Conservation (phyloP, 2,888 invertebrate species). For the Pachydiplax longipennis region DNA sequence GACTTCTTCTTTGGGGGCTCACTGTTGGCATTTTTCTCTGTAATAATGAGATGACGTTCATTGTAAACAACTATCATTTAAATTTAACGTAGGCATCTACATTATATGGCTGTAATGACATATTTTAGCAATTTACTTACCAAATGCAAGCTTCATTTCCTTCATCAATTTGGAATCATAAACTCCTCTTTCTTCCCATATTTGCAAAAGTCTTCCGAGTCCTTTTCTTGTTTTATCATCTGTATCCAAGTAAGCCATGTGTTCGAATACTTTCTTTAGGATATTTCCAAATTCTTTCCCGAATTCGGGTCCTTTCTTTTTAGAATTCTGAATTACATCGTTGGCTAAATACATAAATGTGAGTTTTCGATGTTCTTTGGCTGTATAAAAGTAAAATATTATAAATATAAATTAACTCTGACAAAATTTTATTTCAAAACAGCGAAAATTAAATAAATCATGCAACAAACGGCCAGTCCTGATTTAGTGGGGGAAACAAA, state of each 20-base stretch:
- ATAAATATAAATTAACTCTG: not conserved
- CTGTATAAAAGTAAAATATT: slow-evolving; percentile 61
- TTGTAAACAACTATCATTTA: not conserved
- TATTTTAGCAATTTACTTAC: slow-evolving; percentile 55
- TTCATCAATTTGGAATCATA: slow-evolving; percentile 82
- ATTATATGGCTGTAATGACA: not conserved
- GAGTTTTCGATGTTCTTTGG: slow-evolving; percentile 82
- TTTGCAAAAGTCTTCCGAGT: slow-evolving; percentile 80
- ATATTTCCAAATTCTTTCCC: slow-evolving; percentile 85
- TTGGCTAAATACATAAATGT: slow-evolving; percentile 98
- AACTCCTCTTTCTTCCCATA: slow-evolving; percentile 93
- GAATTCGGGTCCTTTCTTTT: slow-evolving; percentile 96
- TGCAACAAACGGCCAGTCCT: not conserved
- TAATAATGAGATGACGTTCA: not conserved
- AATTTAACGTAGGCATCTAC: not conserved
- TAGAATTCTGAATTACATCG: slow-evolving; percentile 98
- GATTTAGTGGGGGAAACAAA: not conserved
- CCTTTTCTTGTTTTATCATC: slow-evolving; percentile 85
- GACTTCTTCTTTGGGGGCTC: slow-evolving; percentile 63
- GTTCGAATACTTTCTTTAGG: slow-evolving; percentile 82
- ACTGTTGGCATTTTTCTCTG: slow-evolving; percentile 46
- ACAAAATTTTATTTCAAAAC: not conserved
- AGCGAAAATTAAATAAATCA: not conserved
- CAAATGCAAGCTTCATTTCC: slow-evolving; percentile 74
- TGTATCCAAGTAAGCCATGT: slow-evolving; percentile 74